Base-by-base conservation (phyloP, 2,888 invertebrate species). In the Eubasilissa splendida region DNA sequence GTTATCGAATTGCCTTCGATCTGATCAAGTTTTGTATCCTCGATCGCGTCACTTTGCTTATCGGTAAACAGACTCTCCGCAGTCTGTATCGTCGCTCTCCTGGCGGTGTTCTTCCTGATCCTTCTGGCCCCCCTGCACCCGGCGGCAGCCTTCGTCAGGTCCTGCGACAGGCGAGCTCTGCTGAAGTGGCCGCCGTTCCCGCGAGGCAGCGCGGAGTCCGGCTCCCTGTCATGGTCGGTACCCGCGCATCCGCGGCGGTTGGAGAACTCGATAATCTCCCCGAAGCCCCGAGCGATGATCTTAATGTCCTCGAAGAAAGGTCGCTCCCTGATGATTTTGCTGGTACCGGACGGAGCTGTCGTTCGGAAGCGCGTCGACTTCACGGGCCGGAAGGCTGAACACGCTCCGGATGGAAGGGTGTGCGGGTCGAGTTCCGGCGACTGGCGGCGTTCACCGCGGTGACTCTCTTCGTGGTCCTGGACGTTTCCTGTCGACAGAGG, bases 301-400 rank as follows among this genome's bases (percentile, higher is more conserved):
- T 79, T 79, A 22, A 83, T 81, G 52, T 83, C 83, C 63, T 82
- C 83, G 66, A 83, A 83, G 77, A 83, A 82, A 3, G 83, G 82
- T n/a, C 71, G 75, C 54, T 83, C 83, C 70, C 68, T 74, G 10
- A 77, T 63, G 59, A 80, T 22, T 56, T 52, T 80, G 66, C 76
- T 76, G 9, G 70, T 12, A 33, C 76, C 50, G 31, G 56, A 52
- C 2, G 79, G 79, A 33, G 79, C 65, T 33, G 52, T 63, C 31
- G 73, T 74, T 4, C 56, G 52, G 42, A 74, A 79, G 7, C 65
- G 70, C 3, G 71, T 50, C 8, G 82, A 81, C 56, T 80, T 82
- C 11, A 82, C 82, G 14, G 80, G 81, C 50, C 70, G 54, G 76
- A 82, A 83, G 1, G 83, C 81, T 5, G 82, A 83, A 42, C 71